These are phyloP conservation scores for Montipora capricornis DNA, from an alignment of 64 coral and sea anemone species.

Conservation along the genomic window DNA sequence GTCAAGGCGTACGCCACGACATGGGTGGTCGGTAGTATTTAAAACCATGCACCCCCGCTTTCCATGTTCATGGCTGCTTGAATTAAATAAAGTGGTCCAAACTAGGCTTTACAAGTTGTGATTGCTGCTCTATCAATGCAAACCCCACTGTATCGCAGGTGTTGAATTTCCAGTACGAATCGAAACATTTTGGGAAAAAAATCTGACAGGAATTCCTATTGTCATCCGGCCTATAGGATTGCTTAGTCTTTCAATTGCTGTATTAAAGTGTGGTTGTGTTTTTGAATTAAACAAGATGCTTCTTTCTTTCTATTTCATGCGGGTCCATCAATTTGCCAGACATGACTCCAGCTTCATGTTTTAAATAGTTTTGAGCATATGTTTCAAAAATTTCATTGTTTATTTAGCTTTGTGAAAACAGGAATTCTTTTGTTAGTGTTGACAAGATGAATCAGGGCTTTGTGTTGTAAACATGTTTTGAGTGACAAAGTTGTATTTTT, in stretches of 20 bases:
- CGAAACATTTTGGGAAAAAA: constrained; percentile 65
- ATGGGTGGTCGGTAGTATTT: constrained; percentile 39
- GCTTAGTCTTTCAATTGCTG: constrained; percentile 45
- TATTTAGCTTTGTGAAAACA: constrained; percentile 33
- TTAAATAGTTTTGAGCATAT: constrained; percentile 11
- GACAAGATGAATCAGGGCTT: background rate
- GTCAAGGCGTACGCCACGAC: background rate
- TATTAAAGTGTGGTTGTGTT: no score
- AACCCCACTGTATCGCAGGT: constrained; percentile 80
- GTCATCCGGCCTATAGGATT: constrained; percentile 73
- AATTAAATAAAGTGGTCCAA: background rate
- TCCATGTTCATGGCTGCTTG: background rate
- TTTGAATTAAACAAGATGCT: no score
- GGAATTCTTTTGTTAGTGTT: constrained; percentile 5
- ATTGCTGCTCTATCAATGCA: constrained; percentile 62
- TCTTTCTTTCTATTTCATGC: no score
- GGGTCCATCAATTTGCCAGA: background rate
- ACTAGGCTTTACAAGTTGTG: background rate
- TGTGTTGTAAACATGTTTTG: constrained; percentile 38
- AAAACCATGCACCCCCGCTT: background rate
- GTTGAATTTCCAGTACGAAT: constrained; percentile 61
- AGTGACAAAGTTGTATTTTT: background rate
- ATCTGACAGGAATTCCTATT: constrained; percentile 78
- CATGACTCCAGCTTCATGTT: background rate
- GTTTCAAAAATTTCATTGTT: constrained; percentile 1